A percentile compares a stretch with the other conserved stretches of the same genome.
phyloP scores from a whole-genome alignment of 1,140 invertebrate genomes.

The Orius laevigatus region DNA sequence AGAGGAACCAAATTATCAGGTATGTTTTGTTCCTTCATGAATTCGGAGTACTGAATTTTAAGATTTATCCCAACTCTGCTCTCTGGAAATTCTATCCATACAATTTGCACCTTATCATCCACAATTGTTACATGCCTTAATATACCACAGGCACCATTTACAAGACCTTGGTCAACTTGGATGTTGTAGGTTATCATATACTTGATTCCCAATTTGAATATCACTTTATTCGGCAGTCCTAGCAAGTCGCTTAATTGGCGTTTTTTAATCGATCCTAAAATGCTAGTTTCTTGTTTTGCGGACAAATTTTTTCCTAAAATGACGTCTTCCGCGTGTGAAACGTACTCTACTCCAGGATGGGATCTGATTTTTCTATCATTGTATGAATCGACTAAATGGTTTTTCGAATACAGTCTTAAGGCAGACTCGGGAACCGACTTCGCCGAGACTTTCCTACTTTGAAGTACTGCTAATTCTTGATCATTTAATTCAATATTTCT shows the following conservation, averaged over 20 bases:
- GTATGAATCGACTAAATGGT: background rate
- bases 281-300: background rate
- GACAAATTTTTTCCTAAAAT: background rate
- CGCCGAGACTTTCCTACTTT: background rate
- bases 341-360: background rate
- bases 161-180: background rate
- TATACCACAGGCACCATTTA: background rate
- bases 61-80: too few species aligned
- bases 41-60: too few species aligned
- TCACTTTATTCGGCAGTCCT: background rate
- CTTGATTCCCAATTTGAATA: constrained; percentile 6
- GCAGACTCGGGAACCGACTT: background rate
- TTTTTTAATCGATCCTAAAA: background rate
- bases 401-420: background rate
- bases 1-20: too few species aligned
- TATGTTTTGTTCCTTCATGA: too few species aligned
- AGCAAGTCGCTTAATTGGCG: background rate
- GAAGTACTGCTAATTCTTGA: background rate
- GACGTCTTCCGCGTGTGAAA: background rate
- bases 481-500: background rate
- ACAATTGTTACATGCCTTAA: too few species aligned
- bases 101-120: too few species aligned
- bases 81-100: too few species aligned
- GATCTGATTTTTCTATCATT: background rate
- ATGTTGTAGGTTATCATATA: background rate